phyloP scores from a whole-genome alignment of 2,888 invertebrate species.

The Eulithis testata region DNA sequence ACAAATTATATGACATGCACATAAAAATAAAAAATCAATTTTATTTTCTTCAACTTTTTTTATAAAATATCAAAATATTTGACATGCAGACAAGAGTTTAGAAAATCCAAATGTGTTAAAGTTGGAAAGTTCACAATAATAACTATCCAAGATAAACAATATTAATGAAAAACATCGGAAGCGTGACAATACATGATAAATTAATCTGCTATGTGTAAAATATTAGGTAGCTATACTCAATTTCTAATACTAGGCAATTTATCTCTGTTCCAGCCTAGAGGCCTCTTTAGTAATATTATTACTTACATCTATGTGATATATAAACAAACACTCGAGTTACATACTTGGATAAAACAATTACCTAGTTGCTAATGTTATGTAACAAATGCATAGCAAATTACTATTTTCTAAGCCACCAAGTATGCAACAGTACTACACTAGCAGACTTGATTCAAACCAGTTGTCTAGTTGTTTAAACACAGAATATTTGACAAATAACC shows the following conservation, averaged over 20 bases:
- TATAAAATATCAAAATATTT: constrained; percentile 75
- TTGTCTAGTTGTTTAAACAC: constrained; percentile 43
- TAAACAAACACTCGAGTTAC: constrained; percentile 59
- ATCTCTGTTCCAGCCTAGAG: constrained; percentile 28
- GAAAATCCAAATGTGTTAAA: constrained; percentile 54
- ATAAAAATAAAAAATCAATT: background rate
- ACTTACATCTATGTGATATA: constrained; percentile 65
- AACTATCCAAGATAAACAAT: constrained; percentile 35
- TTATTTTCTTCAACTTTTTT: constrained; percentile 48
- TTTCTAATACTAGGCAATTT: constrained; percentile 39
- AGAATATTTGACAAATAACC: constrained; percentile 52
- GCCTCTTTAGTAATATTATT: constrained; percentile 51
- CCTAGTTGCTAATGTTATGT: constrained; percentile 33
- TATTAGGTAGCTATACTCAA: constrained; percentile 33
- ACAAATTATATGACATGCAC: background rate
- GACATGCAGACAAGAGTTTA: constrained; percentile 59
- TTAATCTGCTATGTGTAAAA: constrained; percentile 39
- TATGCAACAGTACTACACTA: constrained; percentile 40
- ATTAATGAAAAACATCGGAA: constrained; percentile 38
- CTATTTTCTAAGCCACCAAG: constrained; percentile 25
- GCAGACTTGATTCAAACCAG: constrained; percentile 69
- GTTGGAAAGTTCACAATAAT: constrained; percentile 39
- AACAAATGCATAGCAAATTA: constrained; percentile 31
- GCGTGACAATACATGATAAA: constrained; percentile 41
- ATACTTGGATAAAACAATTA: constrained; percentile 25